Evolutionary conservation across 1,140 invertebrate genomes (phyloP).

Genomic region (Drosophila parabipectinata): DNA sequence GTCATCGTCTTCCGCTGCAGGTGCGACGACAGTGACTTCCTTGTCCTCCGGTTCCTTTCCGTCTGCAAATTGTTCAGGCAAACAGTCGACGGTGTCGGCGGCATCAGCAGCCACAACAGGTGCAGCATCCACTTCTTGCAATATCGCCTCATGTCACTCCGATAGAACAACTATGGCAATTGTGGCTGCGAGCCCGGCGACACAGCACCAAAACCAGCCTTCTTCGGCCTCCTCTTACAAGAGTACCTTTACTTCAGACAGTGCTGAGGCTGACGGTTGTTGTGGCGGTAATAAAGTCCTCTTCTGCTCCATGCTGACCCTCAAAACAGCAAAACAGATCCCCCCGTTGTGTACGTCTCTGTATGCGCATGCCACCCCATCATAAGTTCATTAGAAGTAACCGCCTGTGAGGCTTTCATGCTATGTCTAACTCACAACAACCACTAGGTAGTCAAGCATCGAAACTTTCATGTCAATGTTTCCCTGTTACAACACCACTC

Average conservation of each 20-base stretch:
- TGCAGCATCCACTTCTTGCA: conserved; percentile 37
- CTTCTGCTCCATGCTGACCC: conserved; percentile 30
- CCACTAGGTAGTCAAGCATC: conserved; percentile 27
- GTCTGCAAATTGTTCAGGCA: conserved; percentile 27
- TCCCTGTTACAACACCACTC: conserved; percentile 16
- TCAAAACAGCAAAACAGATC: conserved; percentile 33
- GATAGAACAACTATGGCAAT: neutral
- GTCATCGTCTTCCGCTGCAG: conserved; percentile 22
- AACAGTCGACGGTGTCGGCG: conserved; percentile 35
- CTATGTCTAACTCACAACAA: conserved; percentile 38
- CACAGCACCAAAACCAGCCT: conserved; percentile 21
- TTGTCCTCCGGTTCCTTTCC: conserved; percentile 31
- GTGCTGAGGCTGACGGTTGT: conserved; percentile 56
- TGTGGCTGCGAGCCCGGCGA: conserved; percentile 21
- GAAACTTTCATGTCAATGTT: conserved; percentile 32
- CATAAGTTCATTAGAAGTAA: conserved; percentile 14
- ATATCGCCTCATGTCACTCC: conserved; percentile 20
- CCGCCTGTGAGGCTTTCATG: conserved; percentile 11
- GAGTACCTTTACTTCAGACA: conserved; percentile 14
- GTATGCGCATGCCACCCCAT: conserved; percentile 39
- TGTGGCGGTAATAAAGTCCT: conserved; percentile 66
- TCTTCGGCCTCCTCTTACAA: conserved; percentile 23
- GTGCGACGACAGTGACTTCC: conserved; percentile 20
- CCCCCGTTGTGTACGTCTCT: conserved; percentile 33
- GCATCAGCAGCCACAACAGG: conserved; percentile 56